Base-by-base conservation (phyloP, 2,797 vertebrate species). In the Lophotriccus pileatus region DNA sequence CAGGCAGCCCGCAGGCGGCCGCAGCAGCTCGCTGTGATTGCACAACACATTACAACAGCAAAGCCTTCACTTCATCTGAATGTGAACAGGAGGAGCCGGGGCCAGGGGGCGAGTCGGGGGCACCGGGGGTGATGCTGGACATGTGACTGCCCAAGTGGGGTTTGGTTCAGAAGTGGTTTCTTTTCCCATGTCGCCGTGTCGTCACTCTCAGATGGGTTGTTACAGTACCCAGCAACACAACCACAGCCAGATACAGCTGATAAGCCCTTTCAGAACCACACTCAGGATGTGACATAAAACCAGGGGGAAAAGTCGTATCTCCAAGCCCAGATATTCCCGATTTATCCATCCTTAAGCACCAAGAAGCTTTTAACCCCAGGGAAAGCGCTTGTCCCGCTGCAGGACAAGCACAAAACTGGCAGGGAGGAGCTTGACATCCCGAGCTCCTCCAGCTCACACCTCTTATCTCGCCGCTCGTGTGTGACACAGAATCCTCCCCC, bases 341-440 rank as follows among this genome's bases (percentile, higher is more conserved):
- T 58, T 75, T 68, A 32, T 27, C 50, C 62, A 78, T 37, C 18
- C 20, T 28, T 20, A 84, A 84, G 32, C 49, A 64, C 14, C 78
- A 46, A 52, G 52, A 82, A 15, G 47, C 21, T 87, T 87, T 76
- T 34, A 14, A 49, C 21, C 8, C 10, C 52, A 37, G 28, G 32
- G 69, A 69, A 90, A 79, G 27, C 0, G 0, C 37, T 72, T 75
- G 34, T 74, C 20, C 39, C 0, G 0, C 34, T 49, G 34, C 58
- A 86, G 70, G 25, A 34, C 32, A 25, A 44, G 32, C 70, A 72
- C 18, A 34, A 64, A 87, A 12, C 9, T 0, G 17, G 24, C 85
- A 72, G 70, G 1, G 1, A 66, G 19, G 39, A 66, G 56, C 50
- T 21, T 36, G 76, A 39, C 60, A 58, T 47, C 17, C 72, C 36